These are phyloP conservation scores for Notospermus geniculatus DNA, from an alignment of 1,140 invertebrate species.

Conservation along the genomic window DNA sequence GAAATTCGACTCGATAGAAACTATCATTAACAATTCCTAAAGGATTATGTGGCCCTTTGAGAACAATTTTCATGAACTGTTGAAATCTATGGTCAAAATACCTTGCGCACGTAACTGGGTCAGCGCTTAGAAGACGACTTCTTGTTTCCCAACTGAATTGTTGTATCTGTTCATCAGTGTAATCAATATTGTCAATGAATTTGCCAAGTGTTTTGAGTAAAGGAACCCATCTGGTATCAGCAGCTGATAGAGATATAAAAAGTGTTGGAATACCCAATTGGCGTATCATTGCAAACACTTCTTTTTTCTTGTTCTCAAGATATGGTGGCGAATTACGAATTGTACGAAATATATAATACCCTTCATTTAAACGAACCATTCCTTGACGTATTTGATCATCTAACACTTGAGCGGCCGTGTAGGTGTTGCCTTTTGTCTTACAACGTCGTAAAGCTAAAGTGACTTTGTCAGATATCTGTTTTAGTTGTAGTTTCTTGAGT, in stretches of 20 bases:
- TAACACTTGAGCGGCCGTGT: neutral
- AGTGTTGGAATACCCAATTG: neutral
- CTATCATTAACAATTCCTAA: conserved; percentile 28
- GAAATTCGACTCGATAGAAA: conserved; percentile 52
- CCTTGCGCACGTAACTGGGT: conserved; percentile 27
- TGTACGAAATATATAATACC: conserved; percentile 1
- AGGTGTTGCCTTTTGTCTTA: neutral
- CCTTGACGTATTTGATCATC: neutral
- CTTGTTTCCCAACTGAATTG: conserved; percentile 22
- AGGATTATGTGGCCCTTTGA: conserved; percentile 15
- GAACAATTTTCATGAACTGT: conserved; percentile 20
- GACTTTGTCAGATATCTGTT: conserved; percentile 1
- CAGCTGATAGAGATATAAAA: conserved; percentile 23
- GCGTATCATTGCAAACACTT: neutral
- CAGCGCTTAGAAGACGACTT: conserved; percentile 16
- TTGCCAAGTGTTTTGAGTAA: conserved; percentile 23
- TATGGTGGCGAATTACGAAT: neutral
- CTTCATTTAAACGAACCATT: neutral
- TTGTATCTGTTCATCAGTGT: conserved; percentile 17
- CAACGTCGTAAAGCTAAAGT: neutral
- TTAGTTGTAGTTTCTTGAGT: neutral
- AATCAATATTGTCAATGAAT: conserved; percentile 16
- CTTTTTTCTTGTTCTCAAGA: neutral
- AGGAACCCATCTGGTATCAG: conserved; percentile 29
- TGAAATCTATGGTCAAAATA: conserved; percentile 26